These are phyloP conservation scores for Oreohelix idahoensis DNA, from an alignment of 1,140 invertebrate species.

Conservation along the genomic window DNA sequence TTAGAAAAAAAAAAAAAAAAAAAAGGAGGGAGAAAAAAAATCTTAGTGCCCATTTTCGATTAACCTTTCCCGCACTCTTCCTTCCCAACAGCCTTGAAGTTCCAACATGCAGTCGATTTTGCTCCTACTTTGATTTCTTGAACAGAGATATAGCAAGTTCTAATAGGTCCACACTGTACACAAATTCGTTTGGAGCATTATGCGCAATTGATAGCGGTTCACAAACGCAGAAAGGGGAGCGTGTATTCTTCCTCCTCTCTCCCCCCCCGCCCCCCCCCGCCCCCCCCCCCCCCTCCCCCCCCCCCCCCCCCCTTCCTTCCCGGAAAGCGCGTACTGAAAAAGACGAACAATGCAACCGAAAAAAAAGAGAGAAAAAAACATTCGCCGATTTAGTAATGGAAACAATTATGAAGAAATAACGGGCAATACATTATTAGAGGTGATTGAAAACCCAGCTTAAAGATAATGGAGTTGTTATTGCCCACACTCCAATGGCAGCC, in stretches of 20 bases:
- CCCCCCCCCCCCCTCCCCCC: too few relatives aligned
- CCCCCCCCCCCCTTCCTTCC: too few relatives aligned
- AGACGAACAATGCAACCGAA: neutral
- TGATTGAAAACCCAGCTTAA: conserved; percentile 24
- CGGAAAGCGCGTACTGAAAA: neutral
- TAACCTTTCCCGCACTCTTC: neutral
- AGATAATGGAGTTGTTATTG: conserved; percentile 26
- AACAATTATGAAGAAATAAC: conserved; percentile 38
- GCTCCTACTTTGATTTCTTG: neutral
- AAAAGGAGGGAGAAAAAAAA: neutral
- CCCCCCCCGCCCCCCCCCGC: too few relatives aligned
- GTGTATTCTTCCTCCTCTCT: too few relatives aligned
- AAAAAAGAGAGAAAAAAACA: neutral
- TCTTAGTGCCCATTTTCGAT: neutral
- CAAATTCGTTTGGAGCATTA: neutral
- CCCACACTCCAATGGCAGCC: neutral
- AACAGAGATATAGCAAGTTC: neutral
- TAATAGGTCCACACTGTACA: neutral
- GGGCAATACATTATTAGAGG: conserved; percentile 23
- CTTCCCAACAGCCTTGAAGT: neutral
- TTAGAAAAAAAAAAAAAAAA: too few relatives aligned
- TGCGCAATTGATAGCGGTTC: neutral
- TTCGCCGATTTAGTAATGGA: conserved; percentile 18
- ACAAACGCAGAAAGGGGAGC: neutral
- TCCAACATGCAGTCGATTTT: neutral